These are phyloP conservation scores for Pycnonotus jocosus DNA, from an alignment of 2,113 vertebrate genomes.

Conservation along the genomic window DNA sequence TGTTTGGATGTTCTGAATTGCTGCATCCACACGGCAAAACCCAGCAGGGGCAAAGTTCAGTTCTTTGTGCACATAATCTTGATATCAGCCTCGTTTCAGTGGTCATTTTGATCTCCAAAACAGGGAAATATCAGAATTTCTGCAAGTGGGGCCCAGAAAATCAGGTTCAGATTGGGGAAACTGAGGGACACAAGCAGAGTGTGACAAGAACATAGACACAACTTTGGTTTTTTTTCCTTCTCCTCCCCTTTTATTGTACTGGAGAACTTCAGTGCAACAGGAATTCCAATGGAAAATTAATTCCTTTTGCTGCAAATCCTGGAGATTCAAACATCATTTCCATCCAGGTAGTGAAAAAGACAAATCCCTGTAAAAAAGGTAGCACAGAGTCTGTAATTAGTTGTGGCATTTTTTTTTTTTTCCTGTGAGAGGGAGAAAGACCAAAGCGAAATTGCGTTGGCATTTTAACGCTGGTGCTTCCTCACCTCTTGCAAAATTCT, in stretches of 20 bases:
- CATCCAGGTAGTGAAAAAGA: neutral
- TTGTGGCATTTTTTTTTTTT: neutral
- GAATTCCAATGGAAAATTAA: neutral
- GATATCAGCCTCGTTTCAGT: neutral
- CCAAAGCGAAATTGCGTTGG: neutral
- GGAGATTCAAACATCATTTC: neutral
- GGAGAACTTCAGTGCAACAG: neutral
- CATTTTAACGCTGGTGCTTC: neutral
- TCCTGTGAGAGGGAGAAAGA: neutral
- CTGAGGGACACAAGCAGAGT: neutral
- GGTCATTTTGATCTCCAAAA: neutral
- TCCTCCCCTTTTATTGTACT: neutral
- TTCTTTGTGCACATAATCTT: neutral
- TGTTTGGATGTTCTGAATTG: neutral
- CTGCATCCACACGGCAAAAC: neutral
- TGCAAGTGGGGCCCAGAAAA: neutral
- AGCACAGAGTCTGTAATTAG: neutral
- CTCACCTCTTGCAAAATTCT: neutral
- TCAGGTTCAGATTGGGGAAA: neutral
- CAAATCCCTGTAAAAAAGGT: neutral
- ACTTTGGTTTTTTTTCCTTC: neutral
- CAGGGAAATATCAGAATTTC: neutral
- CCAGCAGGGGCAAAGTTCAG: neutral
- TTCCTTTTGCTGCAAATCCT: neutral
- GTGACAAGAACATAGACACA: neutral